phyloP scores from a whole-genome alignment of 2,888 invertebrate species.

The Maniola hyperantus region DNA sequence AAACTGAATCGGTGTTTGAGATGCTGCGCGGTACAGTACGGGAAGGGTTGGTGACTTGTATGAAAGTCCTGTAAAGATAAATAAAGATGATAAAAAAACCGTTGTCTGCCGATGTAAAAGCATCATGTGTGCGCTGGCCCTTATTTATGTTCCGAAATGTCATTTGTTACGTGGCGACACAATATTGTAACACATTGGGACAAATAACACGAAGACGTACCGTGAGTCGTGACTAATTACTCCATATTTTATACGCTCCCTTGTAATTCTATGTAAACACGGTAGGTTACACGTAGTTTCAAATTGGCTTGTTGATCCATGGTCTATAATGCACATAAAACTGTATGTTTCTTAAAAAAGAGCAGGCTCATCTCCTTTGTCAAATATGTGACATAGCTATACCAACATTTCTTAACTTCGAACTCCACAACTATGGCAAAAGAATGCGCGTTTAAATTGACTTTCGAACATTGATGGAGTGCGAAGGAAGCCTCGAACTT shows the following conservation, averaged over 20 bases:
- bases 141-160: no score
- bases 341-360: no score
- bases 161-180: constrained; percentile 28
- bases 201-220: constrained; percentile 3
- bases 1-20: no score
- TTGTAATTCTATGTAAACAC: constrained; percentile 1
- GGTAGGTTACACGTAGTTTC: constrained; percentile 2
- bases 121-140: no score
- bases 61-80: no score
- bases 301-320: not conserved
- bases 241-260: constrained; percentile 6
- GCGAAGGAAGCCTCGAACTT: constrained; percentile 17
- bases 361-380: no score
- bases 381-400: not conserved
- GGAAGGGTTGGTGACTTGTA: no score
- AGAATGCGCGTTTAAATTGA: constrained; percentile 27
- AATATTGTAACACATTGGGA: constrained; percentile 24
- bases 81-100: no score
- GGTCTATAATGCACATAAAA: not conserved
- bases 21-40: no score
- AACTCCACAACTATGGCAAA: constrained; percentile 11
- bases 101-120: no score
- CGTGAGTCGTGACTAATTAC: constrained; percentile 30
- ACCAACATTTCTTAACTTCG: not conserved
- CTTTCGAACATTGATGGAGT: constrained; percentile 13